phyloP scores from a whole-genome alignment of 2,888 invertebrate genomes.

The Drosophila trichaetosa region DNA sequence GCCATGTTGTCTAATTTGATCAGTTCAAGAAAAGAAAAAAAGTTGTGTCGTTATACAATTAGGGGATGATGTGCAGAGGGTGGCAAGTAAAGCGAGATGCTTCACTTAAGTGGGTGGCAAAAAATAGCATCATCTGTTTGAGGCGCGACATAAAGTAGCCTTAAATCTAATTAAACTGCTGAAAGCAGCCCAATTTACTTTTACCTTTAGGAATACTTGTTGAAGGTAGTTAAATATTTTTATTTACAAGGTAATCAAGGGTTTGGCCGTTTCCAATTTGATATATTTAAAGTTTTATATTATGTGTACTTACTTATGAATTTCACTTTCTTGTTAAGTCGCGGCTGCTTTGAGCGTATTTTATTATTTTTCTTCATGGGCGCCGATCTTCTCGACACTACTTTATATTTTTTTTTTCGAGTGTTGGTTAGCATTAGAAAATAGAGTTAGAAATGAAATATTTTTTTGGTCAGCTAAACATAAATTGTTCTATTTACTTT shows the following conservation, averaged over 20 bases:
- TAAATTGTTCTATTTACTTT: not conserved
- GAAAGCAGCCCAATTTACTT: conserved; percentile 1
- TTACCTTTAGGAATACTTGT: not conserved
- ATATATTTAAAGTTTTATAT: not conserved
- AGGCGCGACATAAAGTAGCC: not conserved
- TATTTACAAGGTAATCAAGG: not conserved
- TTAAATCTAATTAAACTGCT: conserved; percentile 1
- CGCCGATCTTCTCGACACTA: conserved; percentile 86
- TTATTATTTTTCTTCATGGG: conserved; percentile 93
- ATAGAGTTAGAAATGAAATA: conserved; percentile 24
- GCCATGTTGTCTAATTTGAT: conserved; percentile 31
- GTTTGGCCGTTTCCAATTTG: not conserved
- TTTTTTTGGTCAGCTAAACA: conserved; percentile 19
- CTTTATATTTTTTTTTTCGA: conserved; percentile 20
- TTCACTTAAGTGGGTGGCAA: conserved; percentile 13
- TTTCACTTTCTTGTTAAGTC: conserved; percentile 91
- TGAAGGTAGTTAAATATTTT: not conserved
- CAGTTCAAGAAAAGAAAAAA: conserved; percentile 10
- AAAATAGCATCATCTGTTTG: conserved; percentile 17
- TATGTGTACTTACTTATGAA: conserved; percentile 92
- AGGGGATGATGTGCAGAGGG: conserved; percentile 15
- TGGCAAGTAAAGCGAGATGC: not conserved
- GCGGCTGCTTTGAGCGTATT: conserved; percentile 92
- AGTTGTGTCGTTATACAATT: conserved; percentile 31
- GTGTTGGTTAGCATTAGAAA: conserved; percentile 46